Conservation (phyloP, 2,888 invertebrate species). For the Petrolisthes cinctipes region DNA sequence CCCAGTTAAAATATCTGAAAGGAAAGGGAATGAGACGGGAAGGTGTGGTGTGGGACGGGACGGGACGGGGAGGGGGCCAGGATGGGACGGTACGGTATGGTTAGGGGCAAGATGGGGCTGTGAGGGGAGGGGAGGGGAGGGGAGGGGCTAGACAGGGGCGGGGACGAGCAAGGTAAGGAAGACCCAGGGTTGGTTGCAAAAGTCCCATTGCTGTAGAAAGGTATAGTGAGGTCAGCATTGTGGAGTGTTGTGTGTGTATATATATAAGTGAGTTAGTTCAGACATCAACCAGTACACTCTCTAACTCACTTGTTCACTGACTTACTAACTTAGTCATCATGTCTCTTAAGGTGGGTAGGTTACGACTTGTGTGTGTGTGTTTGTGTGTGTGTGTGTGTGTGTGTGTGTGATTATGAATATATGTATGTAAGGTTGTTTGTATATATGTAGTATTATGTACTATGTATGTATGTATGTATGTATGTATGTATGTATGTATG, state of each 20-base stretch:
- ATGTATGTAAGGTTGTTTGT: too few species aligned
- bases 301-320: too few species aligned
- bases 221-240: neutral
- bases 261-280: conserved; percentile 22
- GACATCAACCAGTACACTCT: neutral
- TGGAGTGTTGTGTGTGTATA: neutral
- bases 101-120: too few species aligned
- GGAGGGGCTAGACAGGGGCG: neutral
- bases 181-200: too few species aligned
- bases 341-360: conserved; percentile 8
- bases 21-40: neutral
- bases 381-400: too few species aligned
- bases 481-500: too few species aligned
- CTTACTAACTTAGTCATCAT: neutral
- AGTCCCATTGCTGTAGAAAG: neutral
- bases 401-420: too few species aligned
- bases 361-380: too few species aligned
- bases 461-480: too few species aligned
- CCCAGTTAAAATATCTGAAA: conserved; percentile 1
- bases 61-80: too few species aligned
- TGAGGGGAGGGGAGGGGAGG: neutral
- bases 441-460: too few species aligned
- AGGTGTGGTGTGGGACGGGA: neutral
- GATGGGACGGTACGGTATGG: too few species aligned
- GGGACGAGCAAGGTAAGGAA: neutral